Evolutionary conservation across 2,113 vertebrate genomes (phyloP).

Genomic region (Todiramphus saurophagus): DNA sequence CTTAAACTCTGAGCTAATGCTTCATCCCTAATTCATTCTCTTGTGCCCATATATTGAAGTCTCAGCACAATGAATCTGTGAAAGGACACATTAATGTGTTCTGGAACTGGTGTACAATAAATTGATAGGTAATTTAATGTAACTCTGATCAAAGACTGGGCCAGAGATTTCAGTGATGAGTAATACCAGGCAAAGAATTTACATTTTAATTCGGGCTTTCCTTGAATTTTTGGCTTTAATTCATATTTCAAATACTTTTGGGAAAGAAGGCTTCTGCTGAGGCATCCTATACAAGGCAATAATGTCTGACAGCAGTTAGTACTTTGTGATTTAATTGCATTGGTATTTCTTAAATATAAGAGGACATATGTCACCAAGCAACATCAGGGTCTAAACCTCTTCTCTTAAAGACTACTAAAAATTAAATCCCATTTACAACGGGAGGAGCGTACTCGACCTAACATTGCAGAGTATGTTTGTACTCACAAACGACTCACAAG

Average conservation of each 20-base stretch:
- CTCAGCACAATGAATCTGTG: constrained; percentile 8
- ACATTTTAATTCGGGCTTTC: constrained; percentile 11
- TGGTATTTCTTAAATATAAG: constrained; percentile 27
- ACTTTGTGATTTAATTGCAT: not conserved
- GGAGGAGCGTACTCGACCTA: not conserved
- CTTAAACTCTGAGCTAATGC: constrained; percentile 41
- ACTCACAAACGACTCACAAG: constrained; percentile 22
- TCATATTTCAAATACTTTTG: not conserved
- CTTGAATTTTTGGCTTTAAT: constrained; percentile 1
- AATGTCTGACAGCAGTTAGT: constrained; percentile 12
- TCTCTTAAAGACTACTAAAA: constrained; percentile 12
- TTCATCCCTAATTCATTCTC: not conserved
- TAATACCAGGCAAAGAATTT: not conserved
- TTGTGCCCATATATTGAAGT: not conserved
- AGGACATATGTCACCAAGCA: not conserved
- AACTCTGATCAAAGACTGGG: not conserved
- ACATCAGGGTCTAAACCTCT: not conserved
- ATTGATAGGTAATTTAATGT: not conserved
- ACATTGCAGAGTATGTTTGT: not conserved
- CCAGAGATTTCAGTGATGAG: constrained; percentile 4
- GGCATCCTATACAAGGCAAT: not conserved
- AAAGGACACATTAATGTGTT: not conserved
- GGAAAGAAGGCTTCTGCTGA: constrained; percentile 17
- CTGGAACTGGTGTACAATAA: not conserved
- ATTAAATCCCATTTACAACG: not conserved